phyloP scores from a whole-genome alignment of 2,888 invertebrate species.

The Trachelus tabidus region DNA sequence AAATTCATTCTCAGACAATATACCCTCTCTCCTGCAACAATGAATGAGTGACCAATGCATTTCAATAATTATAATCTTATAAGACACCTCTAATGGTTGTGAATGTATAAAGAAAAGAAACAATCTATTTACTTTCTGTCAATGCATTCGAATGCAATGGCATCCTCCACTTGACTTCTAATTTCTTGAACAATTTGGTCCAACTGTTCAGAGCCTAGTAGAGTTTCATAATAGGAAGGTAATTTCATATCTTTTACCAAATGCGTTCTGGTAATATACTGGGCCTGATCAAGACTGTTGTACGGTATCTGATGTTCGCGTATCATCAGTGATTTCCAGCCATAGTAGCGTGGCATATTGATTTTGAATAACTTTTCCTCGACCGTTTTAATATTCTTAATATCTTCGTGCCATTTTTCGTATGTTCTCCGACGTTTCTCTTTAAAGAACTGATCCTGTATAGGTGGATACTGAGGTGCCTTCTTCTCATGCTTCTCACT shows the following conservation, averaged over 20 bases:
- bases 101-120: constrained; percentile 3
- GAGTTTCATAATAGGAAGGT: constrained; percentile 69
- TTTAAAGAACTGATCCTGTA: constrained; percentile 71
- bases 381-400: constrained; percentile 76
- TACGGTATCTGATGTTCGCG: constrained; percentile 74
- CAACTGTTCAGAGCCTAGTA: constrained; percentile 64
- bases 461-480: constrained; percentile 71
- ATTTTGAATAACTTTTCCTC: constrained; percentile 88
- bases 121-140: constrained; percentile 69
- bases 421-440: constrained; percentile 68
- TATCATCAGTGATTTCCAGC: constrained; percentile 75
- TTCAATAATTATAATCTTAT: background rate
- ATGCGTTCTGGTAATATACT: constrained; percentile 84
- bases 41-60: constrained; percentile 5
- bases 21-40: constrained; percentile 48
- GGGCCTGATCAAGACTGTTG: constrained; percentile 76
- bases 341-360: constrained; percentile 86
- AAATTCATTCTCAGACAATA: constrained; percentile 26
- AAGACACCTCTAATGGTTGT: background rate
- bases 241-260: constrained; percentile 71
- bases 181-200: constrained; percentile 68
- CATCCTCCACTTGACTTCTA: constrained; percentile 73
- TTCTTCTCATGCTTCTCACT: constrained; percentile 60
- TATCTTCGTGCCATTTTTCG: constrained; percentile 69
- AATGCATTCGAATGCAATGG: constrained; percentile 72